Conservation (phyloP, 2,113 vertebrate species). For the Nyctibius bracteatus region DNA sequence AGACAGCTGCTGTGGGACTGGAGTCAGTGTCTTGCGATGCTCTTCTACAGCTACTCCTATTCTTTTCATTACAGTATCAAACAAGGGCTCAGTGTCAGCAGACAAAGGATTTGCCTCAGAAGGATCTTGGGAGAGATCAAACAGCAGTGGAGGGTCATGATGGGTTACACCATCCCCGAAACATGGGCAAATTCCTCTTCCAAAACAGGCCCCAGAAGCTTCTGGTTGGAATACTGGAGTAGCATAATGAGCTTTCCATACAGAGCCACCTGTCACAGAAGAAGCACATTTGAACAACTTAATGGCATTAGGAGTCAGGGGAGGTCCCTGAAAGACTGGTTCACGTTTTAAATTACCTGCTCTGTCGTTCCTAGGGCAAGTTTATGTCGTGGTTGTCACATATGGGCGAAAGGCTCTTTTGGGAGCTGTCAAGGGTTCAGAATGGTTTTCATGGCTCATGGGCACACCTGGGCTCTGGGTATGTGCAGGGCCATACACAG, state of each 20-base stretch:
- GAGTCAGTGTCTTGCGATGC: conserved; percentile 63
- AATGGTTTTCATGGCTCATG: not conserved
- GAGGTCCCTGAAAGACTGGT: not conserved
- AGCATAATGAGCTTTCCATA: conserved; percentile 84
- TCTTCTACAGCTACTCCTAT: conserved; percentile 62
- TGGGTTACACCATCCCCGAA: conserved; percentile 59
- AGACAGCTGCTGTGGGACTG: conserved; percentile 75
- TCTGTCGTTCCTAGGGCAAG: not conserved
- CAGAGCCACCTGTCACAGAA: conserved; percentile 70
- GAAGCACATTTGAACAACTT: not conserved
- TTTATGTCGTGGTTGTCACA: not conserved
- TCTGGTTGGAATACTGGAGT: conserved; percentile 81
- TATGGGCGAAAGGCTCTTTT: not conserved
- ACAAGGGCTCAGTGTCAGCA: conserved; percentile 60
- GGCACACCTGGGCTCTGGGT: not conserved
- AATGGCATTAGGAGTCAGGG: not conserved
- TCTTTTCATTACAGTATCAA: conserved; percentile 54
- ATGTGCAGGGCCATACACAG: not conserved
- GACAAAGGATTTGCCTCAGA: conserved; percentile 76
- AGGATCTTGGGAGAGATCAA: conserved; percentile 78
- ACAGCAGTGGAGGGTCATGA: conserved; percentile 81
- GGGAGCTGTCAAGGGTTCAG: not conserved
- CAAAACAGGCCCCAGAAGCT: conserved; percentile 74
- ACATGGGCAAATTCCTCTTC: conserved; percentile 70
- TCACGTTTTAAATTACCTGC: not conserved